A percentile compares a stretch with the other conserved stretches of the same genome.
Conservation (phyloP, 2,797 vertebrate genomes). For the Chromobotia macracanthus region DNA sequence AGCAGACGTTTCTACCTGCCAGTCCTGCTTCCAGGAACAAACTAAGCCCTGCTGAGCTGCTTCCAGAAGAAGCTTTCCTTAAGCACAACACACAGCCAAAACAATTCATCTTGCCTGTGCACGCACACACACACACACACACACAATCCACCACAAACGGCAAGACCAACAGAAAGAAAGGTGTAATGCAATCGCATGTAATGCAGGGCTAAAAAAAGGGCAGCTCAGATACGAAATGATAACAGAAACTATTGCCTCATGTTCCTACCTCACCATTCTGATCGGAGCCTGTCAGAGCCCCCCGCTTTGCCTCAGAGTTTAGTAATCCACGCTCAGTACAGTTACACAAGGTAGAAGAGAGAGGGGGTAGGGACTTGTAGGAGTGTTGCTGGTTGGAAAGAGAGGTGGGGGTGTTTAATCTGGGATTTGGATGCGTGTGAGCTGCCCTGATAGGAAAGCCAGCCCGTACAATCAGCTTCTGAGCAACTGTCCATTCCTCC, state of each 20-base stretch:
- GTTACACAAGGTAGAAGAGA: constrained; percentile 67
- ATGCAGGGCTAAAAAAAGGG: background rate
- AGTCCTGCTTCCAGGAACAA: constrained; percentile 24
- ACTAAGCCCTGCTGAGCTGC: constrained; percentile 23
- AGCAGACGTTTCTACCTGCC: constrained; percentile 21
- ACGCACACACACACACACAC: constrained; percentile 2
- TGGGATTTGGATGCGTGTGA: constrained; percentile 75
- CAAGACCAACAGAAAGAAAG: background rate
- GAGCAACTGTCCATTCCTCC: constrained; percentile 52
- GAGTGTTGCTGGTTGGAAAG: constrained; percentile 57
- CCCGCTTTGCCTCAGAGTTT: constrained; percentile 65
- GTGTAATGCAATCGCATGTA: background rate
- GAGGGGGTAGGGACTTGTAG: constrained; percentile 46
- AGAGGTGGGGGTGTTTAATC: constrained; percentile 62
- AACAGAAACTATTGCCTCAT: constrained; percentile 45
- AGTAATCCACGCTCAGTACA: constrained; percentile 76
- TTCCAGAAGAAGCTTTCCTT: constrained; percentile 21
- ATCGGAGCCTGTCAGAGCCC: constrained; percentile 68
- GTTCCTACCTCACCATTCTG: constrained; percentile 85
- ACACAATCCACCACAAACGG: background rate
- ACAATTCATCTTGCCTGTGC: constrained; percentile 2
- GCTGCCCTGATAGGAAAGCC: constrained; percentile 72
- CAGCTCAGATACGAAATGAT: constrained; percentile 14
- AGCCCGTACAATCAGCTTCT: constrained; percentile 64
- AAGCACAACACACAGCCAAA: background rate